Evolutionary conservation across 2,797 vertebrate species (phyloP).

Genomic region (Poeciliopsis infans): DNA sequence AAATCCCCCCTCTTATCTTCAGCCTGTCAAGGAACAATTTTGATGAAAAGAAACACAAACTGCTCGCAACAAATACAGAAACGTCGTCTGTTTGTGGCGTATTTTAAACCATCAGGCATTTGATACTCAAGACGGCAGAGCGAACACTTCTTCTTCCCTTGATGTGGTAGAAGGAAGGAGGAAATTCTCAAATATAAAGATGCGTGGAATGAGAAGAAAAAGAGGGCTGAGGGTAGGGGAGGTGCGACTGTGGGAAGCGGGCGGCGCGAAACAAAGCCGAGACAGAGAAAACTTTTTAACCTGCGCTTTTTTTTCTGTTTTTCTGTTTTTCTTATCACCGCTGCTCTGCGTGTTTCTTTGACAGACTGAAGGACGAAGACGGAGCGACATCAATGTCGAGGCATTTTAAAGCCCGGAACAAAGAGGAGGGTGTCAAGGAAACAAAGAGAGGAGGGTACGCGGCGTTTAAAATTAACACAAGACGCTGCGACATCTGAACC

Average conservation of each 20-base stretch:
- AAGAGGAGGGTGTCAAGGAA: conserved; percentile 52
- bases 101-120: conserved; percentile 63
- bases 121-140: conserved; percentile 71
- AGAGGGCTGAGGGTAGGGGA: neutral
- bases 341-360: conserved; percentile 53
- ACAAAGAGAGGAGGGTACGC: conserved; percentile 62
- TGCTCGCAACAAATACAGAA: conserved; percentile 49
- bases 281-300: conserved; percentile 76
- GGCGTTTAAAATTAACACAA: conserved; percentile 63
- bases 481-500: conserved; percentile 39
- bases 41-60: conserved; percentile 48
- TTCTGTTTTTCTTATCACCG: conserved; percentile 58
- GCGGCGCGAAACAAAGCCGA: conserved; percentile 67
- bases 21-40: conserved; percentile 50
- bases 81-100: conserved; percentile 44
- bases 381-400: conserved; percentile 79
- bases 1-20: conserved; percentile 31
- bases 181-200: conserved; percentile 58
- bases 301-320: conserved; percentile 61
- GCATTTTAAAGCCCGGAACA: conserved; percentile 78
- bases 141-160: conserved; percentile 67
- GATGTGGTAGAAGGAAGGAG: conserved; percentile 64
- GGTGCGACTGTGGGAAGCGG: conserved; percentile 54
- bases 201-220: conserved; percentile 39
- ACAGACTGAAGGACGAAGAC: conserved; percentile 74